Evolutionary conservation across 2,113 vertebrate genomes (phyloP), one percentile per base, ranked within the genome.

Genomic region (Gymnorhina tibicen): DNA sequence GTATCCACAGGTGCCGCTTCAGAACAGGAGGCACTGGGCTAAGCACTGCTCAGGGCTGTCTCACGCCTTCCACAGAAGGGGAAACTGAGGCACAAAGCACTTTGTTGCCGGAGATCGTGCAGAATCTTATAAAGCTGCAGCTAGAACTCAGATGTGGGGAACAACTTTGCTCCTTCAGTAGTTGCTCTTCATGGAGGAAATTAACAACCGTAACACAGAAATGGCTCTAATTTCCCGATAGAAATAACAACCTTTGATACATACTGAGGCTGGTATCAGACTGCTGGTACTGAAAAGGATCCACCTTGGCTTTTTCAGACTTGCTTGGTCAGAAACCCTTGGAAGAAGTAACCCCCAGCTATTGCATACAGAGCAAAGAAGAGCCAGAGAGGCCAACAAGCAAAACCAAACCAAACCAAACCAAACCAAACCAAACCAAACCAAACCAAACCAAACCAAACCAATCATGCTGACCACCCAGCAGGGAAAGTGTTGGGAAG

Each of bases 51-150:
- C 90, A 81, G 50, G 55, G 55, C 37, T 68, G 28, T 15, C 46
- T 69, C n/a, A 44, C 0, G 1, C 35, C 90, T 76, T 41, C 55
- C 39, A 46, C 30, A 59, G 74, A 59, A 59, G 6, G 16, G 58
- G 80, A 92, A 93, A 77, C 30, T 20, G 73, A 85, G 80, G 59
- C 68, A 91, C 18, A 23, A 56, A 80, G 55, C 24, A 35, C 32
- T 56, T 32, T 22, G 9, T 15, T 75, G 41, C n/a, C 60, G 39
- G 49, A 74, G 55, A 21, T 60, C 0, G 0, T 21, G 18, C 33
- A 82, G 59, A 47, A 44, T 58, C n/a, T 52, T 66, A 67, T 41
- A 60, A 83, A 92, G 16, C 55, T 75, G 64, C 44, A 89, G 14
- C 32, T 42, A 72, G n/a, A 78, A 50, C 28, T 91, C 42, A 42